Conservation (phyloP, 2,797 vertebrate genomes). For the Toxotes lorentzi region DNA sequence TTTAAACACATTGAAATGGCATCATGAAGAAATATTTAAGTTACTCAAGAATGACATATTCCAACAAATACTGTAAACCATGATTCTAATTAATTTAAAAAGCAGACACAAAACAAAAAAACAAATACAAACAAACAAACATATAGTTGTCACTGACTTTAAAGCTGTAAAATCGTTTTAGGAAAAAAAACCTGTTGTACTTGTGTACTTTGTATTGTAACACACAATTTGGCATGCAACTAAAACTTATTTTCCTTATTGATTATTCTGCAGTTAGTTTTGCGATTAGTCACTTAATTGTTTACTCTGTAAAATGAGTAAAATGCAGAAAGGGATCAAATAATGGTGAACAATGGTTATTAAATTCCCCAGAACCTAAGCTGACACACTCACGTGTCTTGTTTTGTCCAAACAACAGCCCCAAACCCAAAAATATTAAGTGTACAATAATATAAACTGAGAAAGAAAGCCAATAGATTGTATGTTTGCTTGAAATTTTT, state of each 20-base stretch:
- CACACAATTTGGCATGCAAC: background rate
- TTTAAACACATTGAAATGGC: background rate
- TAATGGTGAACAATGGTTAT: background rate
- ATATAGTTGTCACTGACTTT: background rate
- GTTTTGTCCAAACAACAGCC: background rate
- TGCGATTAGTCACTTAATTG: background rate
- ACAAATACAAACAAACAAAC: background rate
- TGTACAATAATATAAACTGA: background rate
- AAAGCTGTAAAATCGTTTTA: background rate
- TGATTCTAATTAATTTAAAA: background rate
- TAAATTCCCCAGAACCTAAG: background rate
- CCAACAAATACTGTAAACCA: background rate
- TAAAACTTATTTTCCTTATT: background rate
- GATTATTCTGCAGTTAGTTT: background rate
- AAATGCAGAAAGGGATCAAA: background rate
- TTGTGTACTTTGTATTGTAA: background rate
- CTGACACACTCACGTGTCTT: background rate
- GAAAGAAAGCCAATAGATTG: background rate
- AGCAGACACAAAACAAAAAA: background rate
- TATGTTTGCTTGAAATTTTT: background rate
- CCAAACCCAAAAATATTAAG: background rate
- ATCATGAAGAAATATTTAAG: background rate
- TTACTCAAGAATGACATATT: background rate
- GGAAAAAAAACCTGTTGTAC: background rate
- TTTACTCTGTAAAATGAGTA: background rate